A percentile compares a stretch with the other conserved stretches of the same genome.
Evolutionary conservation across 1,140 invertebrate species (phyloP).

Genomic region (Cydia strobilella): DNA sequence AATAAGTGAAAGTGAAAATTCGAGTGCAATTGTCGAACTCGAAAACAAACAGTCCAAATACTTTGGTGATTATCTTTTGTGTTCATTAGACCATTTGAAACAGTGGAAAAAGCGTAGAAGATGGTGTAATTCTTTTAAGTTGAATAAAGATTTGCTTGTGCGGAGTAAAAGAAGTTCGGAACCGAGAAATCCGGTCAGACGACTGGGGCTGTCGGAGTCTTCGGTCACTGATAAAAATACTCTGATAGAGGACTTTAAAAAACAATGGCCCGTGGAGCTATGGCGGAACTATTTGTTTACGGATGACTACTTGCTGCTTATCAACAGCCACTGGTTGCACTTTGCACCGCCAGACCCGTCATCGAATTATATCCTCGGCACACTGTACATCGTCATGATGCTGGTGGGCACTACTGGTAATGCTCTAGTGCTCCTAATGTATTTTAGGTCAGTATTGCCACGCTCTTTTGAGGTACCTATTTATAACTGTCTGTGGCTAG

Average conservation of each 20-base stretch:
- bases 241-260: constrained; percentile 55
- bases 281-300: constrained; percentile 80
- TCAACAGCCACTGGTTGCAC: constrained; percentile 84
- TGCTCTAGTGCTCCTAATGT: constrained; percentile 82
- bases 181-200: neutral
- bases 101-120: constrained; percentile 69
- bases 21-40: constrained; percentile 35
- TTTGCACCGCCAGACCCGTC: constrained; percentile 81
- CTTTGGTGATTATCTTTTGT: constrained; percentile 45
- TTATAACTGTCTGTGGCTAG: constrained; percentile 20
- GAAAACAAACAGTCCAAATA: constrained; percentile 47
- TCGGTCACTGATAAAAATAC: neutral
- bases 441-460: constrained; percentile 79
- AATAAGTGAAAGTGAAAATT: constrained; percentile 38
- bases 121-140: constrained; percentile 36
- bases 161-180: constrained; percentile 33
- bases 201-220: neutral
- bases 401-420: constrained; percentile 83
- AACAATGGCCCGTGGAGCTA: constrained; percentile 72
- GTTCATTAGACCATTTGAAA: constrained; percentile 54
- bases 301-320: constrained; percentile 80
- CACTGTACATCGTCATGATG: constrained; percentile 82
- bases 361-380: constrained; percentile 81
- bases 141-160: constrained; percentile 36
- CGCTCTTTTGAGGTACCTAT: neutral